phyloP scores from a whole-genome alignment of 2,797 vertebrate genomes.

The Oryzias sinensis region DNA sequence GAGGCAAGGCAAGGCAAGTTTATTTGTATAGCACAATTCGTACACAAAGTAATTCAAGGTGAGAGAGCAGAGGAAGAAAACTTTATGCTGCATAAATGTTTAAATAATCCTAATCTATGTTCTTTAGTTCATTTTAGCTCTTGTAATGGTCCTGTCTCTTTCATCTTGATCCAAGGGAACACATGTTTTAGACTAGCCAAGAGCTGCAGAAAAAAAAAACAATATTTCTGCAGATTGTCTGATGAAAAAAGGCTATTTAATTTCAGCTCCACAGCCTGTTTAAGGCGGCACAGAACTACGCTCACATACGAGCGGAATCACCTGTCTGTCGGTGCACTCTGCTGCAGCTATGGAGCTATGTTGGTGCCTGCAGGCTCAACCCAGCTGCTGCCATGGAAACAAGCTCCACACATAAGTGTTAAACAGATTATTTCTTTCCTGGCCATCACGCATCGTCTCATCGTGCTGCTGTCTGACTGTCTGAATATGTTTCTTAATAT shows the following conservation, averaged over 20 bases:
- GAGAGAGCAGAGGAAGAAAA: too few relatives aligned
- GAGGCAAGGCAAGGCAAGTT: too few relatives aligned
- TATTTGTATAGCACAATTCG: too few relatives aligned
- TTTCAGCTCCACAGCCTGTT: background rate
- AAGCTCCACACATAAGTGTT: slow-evolving; percentile 16
- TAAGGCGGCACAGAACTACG: background rate
- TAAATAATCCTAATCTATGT: too few relatives aligned
- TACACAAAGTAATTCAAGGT: too few relatives aligned
- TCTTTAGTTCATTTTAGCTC: too few relatives aligned
- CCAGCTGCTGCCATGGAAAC: slow-evolving; percentile 50
- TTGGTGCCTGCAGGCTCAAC: slow-evolving; percentile 26
- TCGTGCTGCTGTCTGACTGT: slow-evolving; percentile 3
- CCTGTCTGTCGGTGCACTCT: slow-evolving; percentile 1
- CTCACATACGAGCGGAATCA: background rate
- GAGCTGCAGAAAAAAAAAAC: too few relatives aligned
- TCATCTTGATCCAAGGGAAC: too few relatives aligned
- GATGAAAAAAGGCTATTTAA: background rate
- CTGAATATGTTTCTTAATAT: slow-evolving; percentile 7
- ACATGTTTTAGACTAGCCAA: too few relatives aligned
- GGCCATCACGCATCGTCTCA: slow-evolving; percentile 10
- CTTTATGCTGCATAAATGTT: too few relatives aligned
- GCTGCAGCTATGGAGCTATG: slow-evolving; percentile 6
- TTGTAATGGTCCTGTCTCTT: too few relatives aligned
- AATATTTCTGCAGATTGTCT: background rate
- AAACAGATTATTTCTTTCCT: slow-evolving; percentile 26